Evolutionary conservation across 2,888 invertebrate genomes (phyloP), one percentile per base, ranked within the genome.

Genomic region (Drosophila mayaguana): DNA sequence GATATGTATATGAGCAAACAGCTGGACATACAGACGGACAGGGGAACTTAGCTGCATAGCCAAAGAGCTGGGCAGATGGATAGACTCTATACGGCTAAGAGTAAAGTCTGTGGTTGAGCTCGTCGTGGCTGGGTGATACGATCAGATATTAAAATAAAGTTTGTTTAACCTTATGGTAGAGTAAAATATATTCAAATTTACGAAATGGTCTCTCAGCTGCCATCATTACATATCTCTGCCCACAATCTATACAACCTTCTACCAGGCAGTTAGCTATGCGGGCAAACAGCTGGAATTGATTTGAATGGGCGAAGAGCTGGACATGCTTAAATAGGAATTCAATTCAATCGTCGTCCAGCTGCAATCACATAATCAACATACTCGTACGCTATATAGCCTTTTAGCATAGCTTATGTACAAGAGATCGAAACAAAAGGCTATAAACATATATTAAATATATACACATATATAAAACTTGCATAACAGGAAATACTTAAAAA

Each of bases 401-500:
- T n/a, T 18, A n/a, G 12, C 50, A 50, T 32, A 50, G 32, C 14
- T 32, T 50, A 34, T 50, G 0, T 14, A 18, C 8, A 4, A 20
- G 7, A 51, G 34, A 51, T 34, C 34, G 20, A 51, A 51, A 16
- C 34, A 22, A 53, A 36, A 22, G 22, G 8, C 36, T 36, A 22
- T 50, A 50, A 32, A 50, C 20, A 34, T 34, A 11, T 32, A 32
- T 2, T 43, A 43, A n/a, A n/a, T 50, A 53, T n/a, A 53, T 14
- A 14, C 14, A 8, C 14, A 46, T 18, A 48, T 48, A 28, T 20
- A 61, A 57, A 59, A 45, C 61, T 76, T 76, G 70, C 72, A 64
- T 63, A 81, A 81, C 81, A 78, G 83, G 81, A 81, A 81, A 70
- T 70, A 55, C 36, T 45, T 53, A 1, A 57, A 28, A 65, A 64